Evolutionary conservation across 1,140 invertebrate species (phyloP), one percentile per base, ranked within the genome.

Genomic region (Sinella curviseta): DNA sequence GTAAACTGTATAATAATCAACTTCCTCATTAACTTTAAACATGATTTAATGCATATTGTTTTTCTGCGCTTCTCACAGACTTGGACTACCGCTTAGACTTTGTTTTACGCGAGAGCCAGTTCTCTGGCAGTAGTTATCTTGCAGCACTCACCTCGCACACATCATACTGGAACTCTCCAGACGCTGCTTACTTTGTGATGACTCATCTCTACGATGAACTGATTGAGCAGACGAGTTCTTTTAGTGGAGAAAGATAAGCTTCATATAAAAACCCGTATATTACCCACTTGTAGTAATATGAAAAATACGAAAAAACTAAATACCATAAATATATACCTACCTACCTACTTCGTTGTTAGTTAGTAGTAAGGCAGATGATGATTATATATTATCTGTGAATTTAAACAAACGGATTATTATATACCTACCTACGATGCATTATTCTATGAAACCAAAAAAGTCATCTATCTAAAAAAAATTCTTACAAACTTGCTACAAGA

Each of bases 121-220:
- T 90, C 86, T 78, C 82, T 12, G 88, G 89, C 85, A 85, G 89
- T 80, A 90, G 90, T 84, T 93, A 93, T 85, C 87, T 92, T 20
- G 89, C 91, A 34, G 90, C 91, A 17, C 86, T 93, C 30, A 92
- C 91, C 67, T 91, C 92, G 1, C 92, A 93, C 84, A 92, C 92
- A 0, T 89, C 89, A 17, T 93, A 93, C 86, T 93, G 92, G 92
- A 90, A 86, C 82, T 92, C 91, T 83, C 89, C 90, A 35, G 92
- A 93, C 83, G 89, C 92, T 4, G 92, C 91, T 4, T 91, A 90
- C 84, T 93, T 93, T 85, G 88, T 93, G 74, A 86, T 93, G 31
- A 90, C 89, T 26, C 89, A 90, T 84, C 87, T 92, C 0, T 91
- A 91, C 83, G 91, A 91, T 20, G 88, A 89, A 70, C 84, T 90